phyloP scores from a whole-genome alignment of 2,113 vertebrate species.

The Leiothrix lutea region DNA sequence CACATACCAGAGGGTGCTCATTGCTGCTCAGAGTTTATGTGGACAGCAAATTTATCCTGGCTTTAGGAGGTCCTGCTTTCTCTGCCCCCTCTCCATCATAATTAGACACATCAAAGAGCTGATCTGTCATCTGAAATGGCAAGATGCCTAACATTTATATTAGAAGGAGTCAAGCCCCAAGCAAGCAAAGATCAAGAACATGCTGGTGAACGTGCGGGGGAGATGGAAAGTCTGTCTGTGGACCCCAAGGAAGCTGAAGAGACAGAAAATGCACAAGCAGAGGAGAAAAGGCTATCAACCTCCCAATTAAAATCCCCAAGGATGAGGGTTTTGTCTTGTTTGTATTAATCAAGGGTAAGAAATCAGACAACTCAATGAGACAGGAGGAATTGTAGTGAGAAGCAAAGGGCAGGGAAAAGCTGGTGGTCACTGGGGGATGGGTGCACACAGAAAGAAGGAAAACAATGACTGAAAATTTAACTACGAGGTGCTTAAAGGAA shows the following conservation, averaged over 20 bases:
- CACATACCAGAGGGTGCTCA: not conserved
- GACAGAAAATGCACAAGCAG: not conserved
- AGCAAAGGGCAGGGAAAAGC: not conserved
- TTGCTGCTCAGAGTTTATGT: not conserved
- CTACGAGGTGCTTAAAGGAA: slow-evolving; percentile 46
- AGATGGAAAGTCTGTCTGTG: not conserved
- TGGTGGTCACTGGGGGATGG: slow-evolving; percentile 21
- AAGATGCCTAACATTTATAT: slow-evolving; percentile 65
- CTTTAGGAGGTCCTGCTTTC: slow-evolving; percentile 61
- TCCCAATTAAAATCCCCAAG: slow-evolving; percentile 57
- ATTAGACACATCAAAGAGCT: slow-evolving; percentile 73
- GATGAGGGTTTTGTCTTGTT: slow-evolving; percentile 43
- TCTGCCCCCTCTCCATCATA: slow-evolving; percentile 68
- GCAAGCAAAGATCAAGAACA: slow-evolving; percentile 39
- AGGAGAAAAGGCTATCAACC: slow-evolving; percentile 62
- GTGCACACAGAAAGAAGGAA: not conserved
- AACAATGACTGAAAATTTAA: slow-evolving; percentile 59
- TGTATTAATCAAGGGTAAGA: slow-evolving; percentile 44
- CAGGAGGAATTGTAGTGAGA: slow-evolving; percentile 2
- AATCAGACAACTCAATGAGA: slow-evolving; percentile 44
- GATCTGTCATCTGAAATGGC: slow-evolving; percentile 64
- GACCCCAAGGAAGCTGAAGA: slow-evolving; percentile 34
- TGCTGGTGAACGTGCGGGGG: not conserved
- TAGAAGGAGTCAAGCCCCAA: slow-evolving; percentile 61
- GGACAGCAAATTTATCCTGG: slow-evolving; percentile 70